A percentile compares a stretch with the other conserved stretches of the same genome.
These are phyloP conservation scores for Apotomis betuletana DNA, from an alignment of 2,888 invertebrate genomes.

Conservation along the genomic window DNA sequence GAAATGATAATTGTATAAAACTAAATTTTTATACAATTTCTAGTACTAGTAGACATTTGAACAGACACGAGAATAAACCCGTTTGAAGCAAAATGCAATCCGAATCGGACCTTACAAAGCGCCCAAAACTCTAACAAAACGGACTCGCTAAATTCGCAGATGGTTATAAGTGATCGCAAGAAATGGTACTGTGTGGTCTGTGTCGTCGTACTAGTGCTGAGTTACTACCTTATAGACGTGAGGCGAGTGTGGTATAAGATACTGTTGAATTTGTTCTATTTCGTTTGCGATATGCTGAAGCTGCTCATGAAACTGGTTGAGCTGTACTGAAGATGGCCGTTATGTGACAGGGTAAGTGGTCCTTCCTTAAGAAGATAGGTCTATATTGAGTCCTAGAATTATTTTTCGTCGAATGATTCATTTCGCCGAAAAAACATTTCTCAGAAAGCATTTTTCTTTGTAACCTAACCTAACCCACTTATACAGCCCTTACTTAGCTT, in stretches of 20 bases:
- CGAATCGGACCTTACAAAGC: conserved; percentile 41
- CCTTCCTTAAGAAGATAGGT: too few relatives aligned
- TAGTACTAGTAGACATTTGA: too few relatives aligned
- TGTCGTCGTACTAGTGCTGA: conserved; percentile 57
- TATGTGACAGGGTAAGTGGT: conserved; percentile 52
- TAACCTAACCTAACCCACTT: too few relatives aligned
- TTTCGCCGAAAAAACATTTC: too few relatives aligned
- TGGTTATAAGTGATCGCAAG: conserved; percentile 71
- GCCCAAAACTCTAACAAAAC: conserved; percentile 22
- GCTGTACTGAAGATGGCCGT: conserved; percentile 63
- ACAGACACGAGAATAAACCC: too few relatives aligned
- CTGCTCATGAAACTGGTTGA: conserved; percentile 75
- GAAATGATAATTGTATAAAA: too few relatives aligned
- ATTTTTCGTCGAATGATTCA: too few relatives aligned
- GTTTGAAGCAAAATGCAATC: conserved; percentile 11
- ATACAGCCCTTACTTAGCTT: too few relatives aligned
- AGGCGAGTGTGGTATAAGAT: conserved; percentile 73
- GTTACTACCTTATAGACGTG: conserved; percentile 67
- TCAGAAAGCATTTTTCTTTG: too few relatives aligned
- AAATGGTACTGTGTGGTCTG: conserved; percentile 62
- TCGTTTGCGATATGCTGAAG: conserved; percentile 73
- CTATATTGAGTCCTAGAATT: neutral
- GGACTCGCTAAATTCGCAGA: conserved; percentile 60
- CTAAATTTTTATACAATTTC: too few relatives aligned
- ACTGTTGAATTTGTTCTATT: conserved; percentile 70